Conservation (phyloP, 2,888 invertebrate species). For the Caenorhabditis uteleia region DNA sequence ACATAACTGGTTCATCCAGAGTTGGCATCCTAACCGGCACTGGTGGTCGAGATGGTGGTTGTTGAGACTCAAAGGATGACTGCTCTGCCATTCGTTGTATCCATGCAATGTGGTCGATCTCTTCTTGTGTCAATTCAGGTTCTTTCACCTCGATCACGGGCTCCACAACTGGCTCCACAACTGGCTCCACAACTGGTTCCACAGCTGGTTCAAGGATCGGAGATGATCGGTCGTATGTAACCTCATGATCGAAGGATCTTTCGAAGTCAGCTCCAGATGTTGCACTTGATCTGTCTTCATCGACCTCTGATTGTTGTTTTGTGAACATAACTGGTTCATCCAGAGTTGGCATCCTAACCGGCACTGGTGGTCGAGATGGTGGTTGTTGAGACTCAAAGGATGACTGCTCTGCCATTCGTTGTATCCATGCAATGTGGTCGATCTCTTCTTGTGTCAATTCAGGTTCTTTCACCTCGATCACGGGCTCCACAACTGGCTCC, state of each 20-base stretch:
- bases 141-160: neutral
- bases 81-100: slow-evolving; percentile 17
- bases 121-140: slow-evolving; percentile 15
- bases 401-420: slow-evolving; percentile 4
- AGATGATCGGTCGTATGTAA: neutral
- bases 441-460: slow-evolving; percentile 18
- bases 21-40: neutral
- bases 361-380: neutral
- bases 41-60: neutral
- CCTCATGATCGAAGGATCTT: slow-evolving; percentile 2
- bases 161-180: neutral
- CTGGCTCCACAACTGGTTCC: neutral
- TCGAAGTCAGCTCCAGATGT: slow-evolving; percentile 7
- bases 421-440: slow-evolving; percentile 4
- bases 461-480: neutral
- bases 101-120: slow-evolving; percentile 17
- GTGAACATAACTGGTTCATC: neutral
- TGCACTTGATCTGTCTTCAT: neutral
- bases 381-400: slow-evolving; percentile 6
- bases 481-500: neutral
- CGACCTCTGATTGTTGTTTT: slow-evolving; percentile 1
- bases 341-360: neutral
- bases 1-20: neutral
- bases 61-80: slow-evolving; percentile 2
- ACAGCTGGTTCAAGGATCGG: slow-evolving; percentile 9